Evolutionary conservation across 2,888 invertebrate genomes (phyloP), one percentile per base, ranked within the genome.

Genomic region (Sthenelais limicola): DNA sequence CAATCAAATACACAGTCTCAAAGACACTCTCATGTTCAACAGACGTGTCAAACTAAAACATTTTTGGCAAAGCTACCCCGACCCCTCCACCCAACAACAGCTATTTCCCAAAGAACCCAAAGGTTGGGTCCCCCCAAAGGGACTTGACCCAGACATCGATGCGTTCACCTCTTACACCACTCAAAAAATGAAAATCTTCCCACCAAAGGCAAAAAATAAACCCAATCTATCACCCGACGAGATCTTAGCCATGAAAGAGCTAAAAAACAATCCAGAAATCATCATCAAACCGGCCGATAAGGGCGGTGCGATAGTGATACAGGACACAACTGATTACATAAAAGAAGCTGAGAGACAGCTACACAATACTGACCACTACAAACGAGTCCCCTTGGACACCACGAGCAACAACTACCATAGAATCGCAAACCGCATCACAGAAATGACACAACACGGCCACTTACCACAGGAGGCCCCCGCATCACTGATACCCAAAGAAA

Each of bases 1-100:
- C 4, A 2, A 4, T 21, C 2, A 30, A 1, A 28, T 32, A 24
- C 3, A 56, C 5, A 56, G 32, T 3, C 1, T 56, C 30, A 28
- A 15, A 32, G 30, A 56, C 56, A 56, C 56, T n/a, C 56, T 56
- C 5, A 30, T 56, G 2, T 56, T 30, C 32, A 56, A 56, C 32
- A 2, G 56, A 32, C 4, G 56, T n/a, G 33, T 56, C 4, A 56
- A 15, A 56, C 32, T 56, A 32, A 28, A 5, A 28, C 56, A 56
- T 56, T 56, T 30, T 15, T 28, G 5, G n/a, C 56, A 56, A 56
- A 18, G 33, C 18, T 2, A 3, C 21, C 4, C 3, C 5, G 15
- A 30, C 12, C 3, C 3, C 26, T n/a, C n/a, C n/a, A n/a, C n/a
- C n/a, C n/a, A n/a, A n/a, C n/a, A n/a, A n/a, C n/a, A n/a, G n/a